Evolutionary conservation across 2,888 invertebrate genomes (phyloP).

Genomic region (Strigamia maritima): DNA sequence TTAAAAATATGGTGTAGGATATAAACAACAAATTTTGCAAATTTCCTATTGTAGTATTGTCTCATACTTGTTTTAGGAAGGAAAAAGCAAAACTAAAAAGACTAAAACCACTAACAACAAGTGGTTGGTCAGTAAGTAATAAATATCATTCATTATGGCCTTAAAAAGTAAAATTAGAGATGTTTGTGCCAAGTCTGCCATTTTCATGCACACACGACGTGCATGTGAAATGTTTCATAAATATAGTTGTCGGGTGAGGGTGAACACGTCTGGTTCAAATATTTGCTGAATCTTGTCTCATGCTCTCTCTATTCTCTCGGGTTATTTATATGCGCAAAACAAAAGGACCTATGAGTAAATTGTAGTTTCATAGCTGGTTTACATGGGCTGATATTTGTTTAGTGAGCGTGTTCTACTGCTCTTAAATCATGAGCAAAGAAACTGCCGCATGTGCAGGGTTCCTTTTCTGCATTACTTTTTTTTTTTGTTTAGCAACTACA

Average conservation of each 20-base stretch:
- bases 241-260: slow-evolving; percentile 6
- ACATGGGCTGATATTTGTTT: slow-evolving; percentile 32
- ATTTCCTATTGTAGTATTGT: too few species aligned
- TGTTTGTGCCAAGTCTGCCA: neutral
- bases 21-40: too few species aligned
- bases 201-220: neutral
- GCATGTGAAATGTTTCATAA: slow-evolving; percentile 12
- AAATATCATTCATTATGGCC: neutral
- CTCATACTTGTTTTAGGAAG: too few species aligned
- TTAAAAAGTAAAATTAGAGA: slow-evolving; percentile 9
- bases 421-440: slow-evolving; percentile 31
- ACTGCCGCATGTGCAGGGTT: slow-evolving; percentile 25
- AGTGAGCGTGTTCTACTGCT: slow-evolving; percentile 30
- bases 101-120: neutral
- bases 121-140: neutral
- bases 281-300: slow-evolving; percentile 20
- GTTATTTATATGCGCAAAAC: slow-evolving; percentile 31
- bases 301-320: neutral
- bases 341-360: slow-evolving; percentile 27
- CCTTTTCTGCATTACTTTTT: neutral
- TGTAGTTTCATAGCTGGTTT: slow-evolving; percentile 32
- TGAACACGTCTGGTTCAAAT: slow-evolving; percentile 12
- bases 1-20: too few species aligned
- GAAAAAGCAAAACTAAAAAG: neutral
- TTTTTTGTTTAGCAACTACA: neutral